Base-by-base conservation (phyloP, 2,888 invertebrate genomes). In the Lymantria dispar region DNA sequence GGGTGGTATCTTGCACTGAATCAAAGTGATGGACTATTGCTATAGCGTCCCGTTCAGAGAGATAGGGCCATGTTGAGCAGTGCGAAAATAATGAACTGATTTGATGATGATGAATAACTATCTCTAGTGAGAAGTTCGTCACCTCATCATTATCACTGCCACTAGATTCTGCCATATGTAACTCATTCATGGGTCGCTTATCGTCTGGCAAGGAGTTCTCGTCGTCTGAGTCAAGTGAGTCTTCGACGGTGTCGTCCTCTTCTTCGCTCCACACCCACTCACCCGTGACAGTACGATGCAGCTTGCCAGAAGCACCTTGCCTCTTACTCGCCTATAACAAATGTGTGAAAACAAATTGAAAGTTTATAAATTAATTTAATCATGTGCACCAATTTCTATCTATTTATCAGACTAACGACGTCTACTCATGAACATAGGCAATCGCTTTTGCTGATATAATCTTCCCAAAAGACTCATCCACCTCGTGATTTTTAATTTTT, bases 191-290 rank as follows among this genome's bases (percentile, higher is more conserved):
- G 0, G 93, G 93, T 38, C 91, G 80, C 54, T 85, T 83, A 48
- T 92, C 92, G 72, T 86, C 71, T 59, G 69, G 49, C 62, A 31
- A n/a, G 0, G 68, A 53, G 0, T 63, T 31, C 2, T 76, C 76
- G 0, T 78, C 77, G 1, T 80, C 80, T 0, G 76, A 76, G 0
- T 75, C 78, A 0, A 29, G 15, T 3, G 37, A 57, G 0, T 48
- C 52, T 5, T 75, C 75, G 0, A 36, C 59, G 11, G 33, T 0
- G 7, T 75, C 76, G 0, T 83, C 85, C 67, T 98, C 98, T 69
- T 97, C 97, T 57, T 97, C 98, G 12, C 97, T 97, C 98, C 98
- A 99, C 48, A 97, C 97, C 99, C 98, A 99, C 75, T 98, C 98
- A 0, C 98, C 98, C 0, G 97, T 97, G 52, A 97, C 95, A 0